A percentile compares a stretch with the other conserved stretches of the same genome.
Conservation (phyloP, 2,888 invertebrate species). For the Ornithoptera alexandrae region DNA sequence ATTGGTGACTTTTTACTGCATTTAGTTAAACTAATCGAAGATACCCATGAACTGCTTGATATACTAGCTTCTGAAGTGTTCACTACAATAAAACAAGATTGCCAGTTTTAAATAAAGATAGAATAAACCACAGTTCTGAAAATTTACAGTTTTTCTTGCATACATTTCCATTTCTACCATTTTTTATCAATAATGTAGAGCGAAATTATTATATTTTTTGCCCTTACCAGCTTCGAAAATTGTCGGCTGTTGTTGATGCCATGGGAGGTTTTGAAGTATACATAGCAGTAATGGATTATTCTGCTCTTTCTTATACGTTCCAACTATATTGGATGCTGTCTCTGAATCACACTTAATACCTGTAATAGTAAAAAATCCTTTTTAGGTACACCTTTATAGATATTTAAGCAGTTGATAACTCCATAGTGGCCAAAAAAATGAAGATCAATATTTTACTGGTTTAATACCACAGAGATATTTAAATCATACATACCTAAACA, state of each 20-base stretch:
- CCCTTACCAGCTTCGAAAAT: constrained; percentile 39
- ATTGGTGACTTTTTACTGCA: background rate
- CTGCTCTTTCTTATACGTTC: constrained; percentile 52
- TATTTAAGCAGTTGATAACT: background rate
- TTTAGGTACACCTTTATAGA: background rate
- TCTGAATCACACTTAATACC: constrained; percentile 66
- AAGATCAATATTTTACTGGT: background rate
- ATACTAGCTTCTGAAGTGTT: constrained; percentile 42
- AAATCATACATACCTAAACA: constrained; percentile 56
- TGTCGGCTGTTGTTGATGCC: constrained; percentile 39
- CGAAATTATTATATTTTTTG: too few species aligned
- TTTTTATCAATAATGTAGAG: too few species aligned
- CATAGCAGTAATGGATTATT: constrained; percentile 56
- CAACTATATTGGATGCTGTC: constrained; percentile 50
- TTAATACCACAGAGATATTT: background rate
- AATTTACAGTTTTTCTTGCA: too few species aligned
- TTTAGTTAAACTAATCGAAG: constrained; percentile 1
- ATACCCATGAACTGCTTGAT: constrained; percentile 25
- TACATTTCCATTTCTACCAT: too few species aligned
- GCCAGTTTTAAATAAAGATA: background rate
- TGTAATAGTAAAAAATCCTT: constrained; percentile 40
- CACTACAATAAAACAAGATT: constrained; percentile 30
- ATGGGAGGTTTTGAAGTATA: constrained; percentile 53
- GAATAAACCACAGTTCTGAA: background rate
- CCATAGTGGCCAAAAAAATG: background rate